These are phyloP conservation scores for Struthidea cinerea DNA, from an alignment of 2,113 vertebrate genomes.

Conservation along the genomic window DNA sequence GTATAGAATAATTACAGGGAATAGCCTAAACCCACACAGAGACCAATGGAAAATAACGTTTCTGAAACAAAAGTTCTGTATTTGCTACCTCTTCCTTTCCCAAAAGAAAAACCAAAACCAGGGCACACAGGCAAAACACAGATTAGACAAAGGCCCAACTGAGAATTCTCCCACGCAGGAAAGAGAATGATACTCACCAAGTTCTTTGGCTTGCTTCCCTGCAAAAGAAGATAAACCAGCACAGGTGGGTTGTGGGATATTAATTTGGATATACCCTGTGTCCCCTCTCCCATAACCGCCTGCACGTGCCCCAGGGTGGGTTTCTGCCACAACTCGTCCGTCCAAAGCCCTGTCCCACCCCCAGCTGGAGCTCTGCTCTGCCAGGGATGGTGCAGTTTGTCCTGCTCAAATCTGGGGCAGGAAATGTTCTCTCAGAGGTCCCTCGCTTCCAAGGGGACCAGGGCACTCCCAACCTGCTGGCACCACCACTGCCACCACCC, in stretches of 20 bases:
- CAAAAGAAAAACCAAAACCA: not conserved
- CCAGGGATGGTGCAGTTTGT: not conserved
- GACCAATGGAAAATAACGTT: not conserved
- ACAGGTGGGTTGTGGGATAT: not conserved
- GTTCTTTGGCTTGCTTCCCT: not conserved
- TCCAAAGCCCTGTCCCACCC: not conserved
- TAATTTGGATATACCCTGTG: not conserved
- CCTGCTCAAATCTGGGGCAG: not conserved
- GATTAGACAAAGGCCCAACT: not conserved
- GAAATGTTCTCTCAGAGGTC: too few relatives aligned
- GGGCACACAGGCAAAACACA: not conserved
- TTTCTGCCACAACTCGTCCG: not conserved
- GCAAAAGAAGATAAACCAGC: not conserved
- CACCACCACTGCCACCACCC: not conserved
- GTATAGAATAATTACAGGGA: not conserved
- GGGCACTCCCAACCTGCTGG: not conserved
- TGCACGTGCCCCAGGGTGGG: accelerated
- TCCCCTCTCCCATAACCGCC: accelerated
- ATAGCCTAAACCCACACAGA: not conserved
- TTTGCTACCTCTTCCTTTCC: not conserved
- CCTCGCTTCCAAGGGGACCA: not conserved
- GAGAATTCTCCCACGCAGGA: not conserved
- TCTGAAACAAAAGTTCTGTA: not conserved
- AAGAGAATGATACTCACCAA: not conserved
- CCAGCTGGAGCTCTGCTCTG: not conserved